Evolutionary conservation across 2,888 invertebrate genomes (phyloP), one percentile per base, ranked within the genome.

Genomic region (Lysandra bellargus): DNA sequence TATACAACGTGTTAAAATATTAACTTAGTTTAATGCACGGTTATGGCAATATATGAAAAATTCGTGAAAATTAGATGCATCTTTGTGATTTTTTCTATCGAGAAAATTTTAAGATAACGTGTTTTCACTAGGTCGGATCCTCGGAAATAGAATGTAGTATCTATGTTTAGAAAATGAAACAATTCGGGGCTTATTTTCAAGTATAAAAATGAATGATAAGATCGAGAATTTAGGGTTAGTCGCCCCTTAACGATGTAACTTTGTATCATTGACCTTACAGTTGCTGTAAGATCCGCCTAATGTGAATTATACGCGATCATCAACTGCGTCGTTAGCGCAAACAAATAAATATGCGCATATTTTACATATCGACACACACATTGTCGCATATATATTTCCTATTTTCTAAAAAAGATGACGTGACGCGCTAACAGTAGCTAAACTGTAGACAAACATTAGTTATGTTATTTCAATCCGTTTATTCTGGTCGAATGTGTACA

Each of bases 311-410:
- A 64, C 64, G 64, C 23, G 30, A 69, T 33, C 30, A 9, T 33
- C 33, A 69, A 69, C 61, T 61, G 64, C 64, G 64, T 69, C 64
- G 64, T 69, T 69, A 69, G 33, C 7, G 9, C 33, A 12, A 69
- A 69, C 64, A 69, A 14, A 37, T 69, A 69, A 69, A 69, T 69
- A 69, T 69, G 69, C 69, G 33, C 69, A 69, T 69, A 69, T 69
- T 69, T 69, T 30, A 69, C 30, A 69, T 17, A 1, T 4, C 4
- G 53, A 37, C 37, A 37, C 33, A 69, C 33, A 69, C 69, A 69
- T 0, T 33, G 33, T 69, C 17, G 14, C 69, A 69, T 69, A 69
- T 33, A 69, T 37, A 37, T 14, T 69, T 37, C 17, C 69, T 37
- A 69, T 69, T 69, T 69, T 69, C 33, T 37, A 37, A 69, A 33